Base-by-base conservation (phyloP, 2,888 invertebrate genomes). In the Metopia argyrocephala region DNA sequence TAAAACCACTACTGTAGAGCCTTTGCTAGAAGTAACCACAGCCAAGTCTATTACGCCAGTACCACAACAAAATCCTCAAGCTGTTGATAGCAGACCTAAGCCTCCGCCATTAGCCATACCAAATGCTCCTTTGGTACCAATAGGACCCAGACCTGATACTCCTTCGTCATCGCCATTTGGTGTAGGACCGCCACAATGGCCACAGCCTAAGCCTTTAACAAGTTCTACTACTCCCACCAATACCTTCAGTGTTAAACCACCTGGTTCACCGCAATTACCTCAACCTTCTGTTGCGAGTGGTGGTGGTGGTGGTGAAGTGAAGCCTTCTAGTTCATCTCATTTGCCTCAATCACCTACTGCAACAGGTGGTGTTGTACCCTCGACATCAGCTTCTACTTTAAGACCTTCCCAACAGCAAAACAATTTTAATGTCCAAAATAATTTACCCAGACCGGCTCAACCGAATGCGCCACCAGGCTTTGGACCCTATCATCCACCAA, bases 61-160 rank as follows among this genome's bases (percentile, higher is more conserved):
- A 6, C 65, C 65, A 15, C 15, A 64, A 1, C 64, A 70, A 18
- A 73, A 73, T 21, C 38, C 76, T 28, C 52, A 27, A 27, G 48
- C 62, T 0, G 15, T 23, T 27, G 52, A 82, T 9, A 68, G 78
- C 4, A 83, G 76, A 2, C 85, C 85, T 66, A 87, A 85, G 75
- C 88, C 87, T 3, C 88, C 88, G 15, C 87, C 89, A 25, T 54
- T 88, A 65, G 83, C 84, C 5, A 86, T 89, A 48, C 83, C 87
- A 0, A 85, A 88, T 81, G 88, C 89, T 3, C 89, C 88, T 3
- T 56, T 88, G 5, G 84, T 86, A 84, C 89, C 88, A 0, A 56
- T 88, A 56, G 89, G 89, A 7, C 89, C 89, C 5, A 85, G 89
- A 3, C 88, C 88, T 1, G 89, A 89, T 50, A 89, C 89, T 25